These are phyloP conservation scores for Plagodis pulveraria DNA, from an alignment of 2,888 invertebrate species.

Conservation along the genomic window DNA sequence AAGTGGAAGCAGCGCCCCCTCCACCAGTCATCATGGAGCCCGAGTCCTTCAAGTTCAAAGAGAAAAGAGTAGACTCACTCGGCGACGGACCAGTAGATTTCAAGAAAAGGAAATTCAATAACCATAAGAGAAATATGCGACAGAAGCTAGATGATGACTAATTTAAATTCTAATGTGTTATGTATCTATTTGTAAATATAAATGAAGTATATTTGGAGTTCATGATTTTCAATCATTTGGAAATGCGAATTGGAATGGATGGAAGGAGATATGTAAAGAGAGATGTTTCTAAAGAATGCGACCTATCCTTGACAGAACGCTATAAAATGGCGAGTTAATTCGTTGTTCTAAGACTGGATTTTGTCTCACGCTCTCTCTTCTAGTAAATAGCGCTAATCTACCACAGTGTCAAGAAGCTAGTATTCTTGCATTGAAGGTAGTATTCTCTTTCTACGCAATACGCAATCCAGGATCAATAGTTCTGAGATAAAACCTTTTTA, in stretches of 20 bases:
- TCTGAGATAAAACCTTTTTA: too few species aligned
- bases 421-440: too few species aligned
- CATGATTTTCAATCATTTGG: background rate
- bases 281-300: too few species aligned
- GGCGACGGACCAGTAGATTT: slow-evolving; percentile 85
- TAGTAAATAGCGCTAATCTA: too few species aligned
- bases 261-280: too few species aligned
- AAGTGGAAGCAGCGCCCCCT: slow-evolving; percentile 66
- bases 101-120: slow-evolving; percentile 88
- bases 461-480: too few species aligned
- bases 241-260: background rate
- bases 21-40: slow-evolving; percentile 79
- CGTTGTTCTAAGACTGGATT: too few species aligned
- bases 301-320: too few species aligned
- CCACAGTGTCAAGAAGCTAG: too few species aligned
- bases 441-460: too few species aligned
- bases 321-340: too few species aligned
- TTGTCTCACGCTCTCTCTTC: too few species aligned
- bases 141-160: slow-evolving; percentile 87
- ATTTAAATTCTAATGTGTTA: slow-evolving; percentile 20
- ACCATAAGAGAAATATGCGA: slow-evolving; percentile 85
- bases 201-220: background rate
- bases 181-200: slow-evolving; percentile 3
- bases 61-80: slow-evolving; percentile 85
- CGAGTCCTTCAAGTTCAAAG: slow-evolving; percentile 82